Evolutionary conservation across 2,797 vertebrate species (phyloP).

Genomic region (Loris lydekkerianus): DNA sequence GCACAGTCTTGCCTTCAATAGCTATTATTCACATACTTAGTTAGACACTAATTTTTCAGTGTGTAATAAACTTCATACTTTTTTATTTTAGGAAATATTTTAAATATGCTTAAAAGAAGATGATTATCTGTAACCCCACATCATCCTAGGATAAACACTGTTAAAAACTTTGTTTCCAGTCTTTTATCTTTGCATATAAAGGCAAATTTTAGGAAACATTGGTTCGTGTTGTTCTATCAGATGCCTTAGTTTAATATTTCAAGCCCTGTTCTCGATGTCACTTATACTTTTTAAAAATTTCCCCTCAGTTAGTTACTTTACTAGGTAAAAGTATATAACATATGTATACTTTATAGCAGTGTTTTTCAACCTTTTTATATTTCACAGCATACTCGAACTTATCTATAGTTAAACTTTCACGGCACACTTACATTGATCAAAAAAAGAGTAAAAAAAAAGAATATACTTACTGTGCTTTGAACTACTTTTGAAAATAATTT

Average conservation of each 20-base stretch:
- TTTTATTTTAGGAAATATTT: slow-evolving; percentile 59
- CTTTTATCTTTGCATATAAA: slow-evolving; percentile 37
- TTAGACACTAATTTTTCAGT: not conserved
- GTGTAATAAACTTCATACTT: not conserved
- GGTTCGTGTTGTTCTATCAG: slow-evolving; percentile 10
- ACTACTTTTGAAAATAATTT: no score
- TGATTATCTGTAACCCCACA: not conserved
- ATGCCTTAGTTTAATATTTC: slow-evolving; percentile 45
- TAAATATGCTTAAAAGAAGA: slow-evolving; percentile 60
- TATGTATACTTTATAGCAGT: not conserved
- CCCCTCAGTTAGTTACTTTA: not conserved
- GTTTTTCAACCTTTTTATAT: no score
- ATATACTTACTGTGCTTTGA: no score
- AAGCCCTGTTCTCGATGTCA: slow-evolving; percentile 18
- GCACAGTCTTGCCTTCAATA: not conserved
- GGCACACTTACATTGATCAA: no score
- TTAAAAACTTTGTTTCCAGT: slow-evolving; percentile 14
- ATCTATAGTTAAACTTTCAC: no score
- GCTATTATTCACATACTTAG: not conserved
- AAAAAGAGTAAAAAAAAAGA: no score
- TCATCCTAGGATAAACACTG: slow-evolving; percentile 14
- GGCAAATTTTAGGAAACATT: not conserved
- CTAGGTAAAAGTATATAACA: not conserved
- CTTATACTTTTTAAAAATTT: not conserved
- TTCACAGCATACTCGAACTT: no score